phyloP scores from a whole-genome alignment of 92 coral and sea anemone species.

The Phymanthus crucifer region DNA sequence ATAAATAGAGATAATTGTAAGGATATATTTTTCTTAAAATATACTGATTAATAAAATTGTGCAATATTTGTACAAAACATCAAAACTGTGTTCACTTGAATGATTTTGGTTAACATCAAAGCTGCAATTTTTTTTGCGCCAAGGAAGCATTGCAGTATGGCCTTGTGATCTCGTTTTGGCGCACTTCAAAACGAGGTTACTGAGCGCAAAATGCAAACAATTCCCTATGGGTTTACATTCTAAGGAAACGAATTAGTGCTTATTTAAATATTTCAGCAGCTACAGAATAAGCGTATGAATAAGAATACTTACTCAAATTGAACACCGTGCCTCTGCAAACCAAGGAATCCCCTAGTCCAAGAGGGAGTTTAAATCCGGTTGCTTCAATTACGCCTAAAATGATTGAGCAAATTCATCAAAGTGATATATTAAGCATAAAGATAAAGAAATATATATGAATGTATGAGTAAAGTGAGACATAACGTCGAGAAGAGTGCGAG shows the following conservation, averaged over 20 bases:
- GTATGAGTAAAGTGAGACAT: no score
- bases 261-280: no score
- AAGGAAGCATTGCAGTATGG: neutral
- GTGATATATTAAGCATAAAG: neutral
- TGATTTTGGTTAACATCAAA: neutral
- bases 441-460: neutral
- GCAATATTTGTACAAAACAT: constrained; percentile 5
- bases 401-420: neutral
- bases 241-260: no score
- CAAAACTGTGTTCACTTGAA: neutral
- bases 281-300: no score
- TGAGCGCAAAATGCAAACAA: no score
- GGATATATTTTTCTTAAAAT: neutral
- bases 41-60: neutral
- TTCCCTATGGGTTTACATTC: no score
- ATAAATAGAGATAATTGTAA: neutral
- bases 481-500: no score
- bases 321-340: no score
- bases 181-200: no score
- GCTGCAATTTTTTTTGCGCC: neutral
- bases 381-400: neutral
- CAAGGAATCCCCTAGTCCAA: no score
- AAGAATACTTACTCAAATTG: no score
- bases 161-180: neutral
- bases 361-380: no score